A percentile compares a stretch with the other conserved stretches of the same genome.
These are phyloP conservation scores for Polypterus bichir DNA, from an alignment of 2,113 vertebrate species.

Conservation along the genomic window DNA sequence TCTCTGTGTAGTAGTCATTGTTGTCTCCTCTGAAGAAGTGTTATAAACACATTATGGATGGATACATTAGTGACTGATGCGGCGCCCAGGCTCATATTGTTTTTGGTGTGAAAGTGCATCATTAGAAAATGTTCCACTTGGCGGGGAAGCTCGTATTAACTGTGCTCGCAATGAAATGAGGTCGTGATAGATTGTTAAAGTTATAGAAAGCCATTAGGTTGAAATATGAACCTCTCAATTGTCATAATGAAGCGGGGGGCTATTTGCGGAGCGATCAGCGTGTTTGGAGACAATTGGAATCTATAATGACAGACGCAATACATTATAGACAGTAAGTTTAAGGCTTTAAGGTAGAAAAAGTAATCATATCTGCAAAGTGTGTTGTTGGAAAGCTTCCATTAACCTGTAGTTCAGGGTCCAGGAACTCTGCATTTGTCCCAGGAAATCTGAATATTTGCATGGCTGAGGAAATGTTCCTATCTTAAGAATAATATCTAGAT, in stretches of 20 bases:
- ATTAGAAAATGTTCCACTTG: slow-evolving; percentile 72
- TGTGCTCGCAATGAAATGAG: slow-evolving; percentile 64
- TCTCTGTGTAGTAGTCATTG: slow-evolving; percentile 41
- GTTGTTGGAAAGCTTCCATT: slow-evolving; percentile 33
- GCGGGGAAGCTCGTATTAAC: slow-evolving; percentile 63
- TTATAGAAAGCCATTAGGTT: slow-evolving; percentile 68
- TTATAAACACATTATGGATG: slow-evolving; percentile 66
- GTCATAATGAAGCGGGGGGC: slow-evolving; percentile 61
- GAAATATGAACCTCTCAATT: slow-evolving; percentile 72
- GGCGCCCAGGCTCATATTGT: slow-evolving; percentile 44
- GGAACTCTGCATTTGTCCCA: slow-evolving; percentile 5
- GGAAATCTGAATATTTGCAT: slow-evolving; percentile 11
- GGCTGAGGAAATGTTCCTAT: neutral
- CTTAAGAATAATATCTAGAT: too few relatives aligned
- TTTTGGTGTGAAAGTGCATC: slow-evolving; percentile 62
- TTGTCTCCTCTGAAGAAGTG: slow-evolving; percentile 53
- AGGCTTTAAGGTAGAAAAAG: slow-evolving; percentile 41
- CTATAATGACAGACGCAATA: slow-evolving; percentile 43
- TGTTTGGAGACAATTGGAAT: slow-evolving; percentile 56
- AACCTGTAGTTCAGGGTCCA: slow-evolving; percentile 22
- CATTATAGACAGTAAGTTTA: slow-evolving; percentile 40
- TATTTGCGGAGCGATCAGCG: slow-evolving; percentile 59
- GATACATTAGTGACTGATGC: slow-evolving; percentile 70
- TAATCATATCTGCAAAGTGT: slow-evolving; percentile 39
- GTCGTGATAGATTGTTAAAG: slow-evolving; percentile 77